Conservation (phyloP, 2,113 vertebrate species). For the Polypterus senegalus region DNA sequence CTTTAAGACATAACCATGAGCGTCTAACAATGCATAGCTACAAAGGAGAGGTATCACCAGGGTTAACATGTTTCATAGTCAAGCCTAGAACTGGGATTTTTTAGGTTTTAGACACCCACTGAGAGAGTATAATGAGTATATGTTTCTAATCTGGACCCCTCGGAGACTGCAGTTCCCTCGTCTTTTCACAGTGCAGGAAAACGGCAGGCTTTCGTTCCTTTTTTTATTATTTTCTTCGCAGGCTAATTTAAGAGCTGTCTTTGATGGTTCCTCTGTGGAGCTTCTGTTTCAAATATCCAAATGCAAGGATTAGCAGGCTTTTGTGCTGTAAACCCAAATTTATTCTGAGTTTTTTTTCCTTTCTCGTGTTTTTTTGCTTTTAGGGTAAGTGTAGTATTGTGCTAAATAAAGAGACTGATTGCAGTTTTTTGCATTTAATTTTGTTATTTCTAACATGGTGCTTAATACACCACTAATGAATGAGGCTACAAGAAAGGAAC, state of each 20-base stretch:
- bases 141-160: conserved; percentile 54
- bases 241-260: conserved; percentile 27
- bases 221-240: conserved; percentile 24
- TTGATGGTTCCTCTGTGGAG: conserved; percentile 33
- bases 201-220: conserved; percentile 32
- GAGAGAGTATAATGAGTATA: conserved; percentile 48
- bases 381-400: too few species aligned
- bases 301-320: conserved; percentile 35
- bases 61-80: conserved; percentile 40
- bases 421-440: too few species aligned
- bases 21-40: conserved; percentile 43
- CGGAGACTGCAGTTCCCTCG: conserved; percentile 48
- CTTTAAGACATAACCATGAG: conserved; percentile 28
- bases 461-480: too few species aligned
- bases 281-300: conserved; percentile 41
- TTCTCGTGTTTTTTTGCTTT: not conserved
- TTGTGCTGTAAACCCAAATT: conserved; percentile 34
- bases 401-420: too few species aligned
- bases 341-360: conserved; percentile 25
- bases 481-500: too few species aligned
- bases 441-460: too few species aligned
- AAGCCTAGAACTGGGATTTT: conserved; percentile 52
- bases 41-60: conserved; percentile 38
- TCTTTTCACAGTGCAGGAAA: conserved; percentile 52
- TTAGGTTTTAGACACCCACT: conserved; percentile 58